These are phyloP conservation scores for Gymnothorax reevesii DNA, from an alignment of 2,797 vertebrate genomes.

Conservation along the genomic window DNA sequence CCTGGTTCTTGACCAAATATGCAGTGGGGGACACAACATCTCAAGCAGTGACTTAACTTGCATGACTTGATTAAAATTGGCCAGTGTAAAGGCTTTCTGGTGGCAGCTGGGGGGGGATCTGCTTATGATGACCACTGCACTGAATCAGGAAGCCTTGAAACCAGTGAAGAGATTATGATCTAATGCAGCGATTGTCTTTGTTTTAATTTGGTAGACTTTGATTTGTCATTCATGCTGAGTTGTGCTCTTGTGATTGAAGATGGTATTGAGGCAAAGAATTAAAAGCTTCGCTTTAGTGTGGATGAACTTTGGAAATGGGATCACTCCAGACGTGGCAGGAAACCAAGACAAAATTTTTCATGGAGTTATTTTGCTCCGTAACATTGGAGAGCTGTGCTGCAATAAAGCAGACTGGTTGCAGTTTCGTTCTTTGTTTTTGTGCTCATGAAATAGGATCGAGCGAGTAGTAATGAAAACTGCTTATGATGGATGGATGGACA, in stretches of 20 bases:
- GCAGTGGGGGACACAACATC: background rate
- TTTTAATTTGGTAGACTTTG: background rate
- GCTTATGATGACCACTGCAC: background rate
- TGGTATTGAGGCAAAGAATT: background rate
- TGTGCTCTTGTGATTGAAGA: background rate
- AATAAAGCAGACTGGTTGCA: background rate
- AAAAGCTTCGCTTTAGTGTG: background rate
- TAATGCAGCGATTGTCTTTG: background rate
- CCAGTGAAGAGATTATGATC: slow-evolving; percentile 1
- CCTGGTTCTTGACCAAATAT: background rate
- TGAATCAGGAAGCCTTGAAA: background rate
- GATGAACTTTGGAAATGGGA: background rate
- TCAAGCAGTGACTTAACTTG: slow-evolving; percentile 23
- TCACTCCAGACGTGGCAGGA: background rate
- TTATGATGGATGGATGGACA: background rate
- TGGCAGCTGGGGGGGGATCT: background rate
- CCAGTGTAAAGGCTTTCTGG: slow-evolving; percentile 1
- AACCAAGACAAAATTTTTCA: background rate
- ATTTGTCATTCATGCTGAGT: background rate
- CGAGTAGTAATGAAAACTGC: background rate
- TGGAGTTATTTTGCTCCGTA: background rate
- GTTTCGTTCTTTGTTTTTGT: background rate
- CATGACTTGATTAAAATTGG: slow-evolving; percentile 40
- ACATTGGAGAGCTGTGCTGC: background rate
- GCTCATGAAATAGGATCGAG: background rate